These are phyloP conservation scores for Drosophila barbarae DNA, from an alignment of 2,888 invertebrate genomes.

Conservation along the genomic window DNA sequence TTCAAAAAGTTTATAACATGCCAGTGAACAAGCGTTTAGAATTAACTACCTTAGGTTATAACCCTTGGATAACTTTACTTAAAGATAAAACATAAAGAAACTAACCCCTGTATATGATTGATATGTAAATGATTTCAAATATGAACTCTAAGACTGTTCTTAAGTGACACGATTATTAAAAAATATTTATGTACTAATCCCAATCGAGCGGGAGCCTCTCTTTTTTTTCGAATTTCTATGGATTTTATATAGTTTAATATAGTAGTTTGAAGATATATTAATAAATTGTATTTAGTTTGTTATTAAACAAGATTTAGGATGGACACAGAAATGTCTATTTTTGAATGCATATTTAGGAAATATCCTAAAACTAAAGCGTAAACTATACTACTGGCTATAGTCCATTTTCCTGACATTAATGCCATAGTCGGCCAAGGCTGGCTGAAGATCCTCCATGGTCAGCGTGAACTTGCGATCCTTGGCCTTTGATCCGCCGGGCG, in stretches of 20 bases:
- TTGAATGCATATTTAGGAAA: not conserved
- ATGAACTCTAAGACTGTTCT: constrained; percentile 9
- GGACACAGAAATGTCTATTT: not conserved
- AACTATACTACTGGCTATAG: constrained; percentile 49
- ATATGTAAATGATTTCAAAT: constrained; percentile 9
- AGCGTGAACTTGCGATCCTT: constrained; percentile 91
- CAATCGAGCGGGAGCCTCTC: not conserved
- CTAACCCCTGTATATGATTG: constrained; percentile 17
- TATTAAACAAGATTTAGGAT: not conserved
- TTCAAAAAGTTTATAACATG: constrained; percentile 80
- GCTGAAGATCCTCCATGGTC: constrained; percentile 96
- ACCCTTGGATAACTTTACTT: constrained; percentile 11
- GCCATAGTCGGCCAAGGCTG: constrained; percentile 96
- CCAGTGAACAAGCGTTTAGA: constrained; percentile 56
- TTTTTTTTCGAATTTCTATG: not conserved
- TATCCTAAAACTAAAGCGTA: not conserved
- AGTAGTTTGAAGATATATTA: not conserved
- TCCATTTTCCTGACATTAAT: constrained; percentile 91
- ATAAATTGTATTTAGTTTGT: not conserved
- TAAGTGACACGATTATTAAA: constrained; percentile 8
- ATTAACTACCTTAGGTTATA: constrained; percentile 19
- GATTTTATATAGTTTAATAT: too few species aligned
- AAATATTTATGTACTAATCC: constrained; percentile 4
- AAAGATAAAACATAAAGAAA: constrained; percentile 3
- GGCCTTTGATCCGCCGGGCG: constrained; percentile 67